phyloP scores from a whole-genome alignment of 2,888 invertebrate species.

The Syrphus vitripennis region DNA sequence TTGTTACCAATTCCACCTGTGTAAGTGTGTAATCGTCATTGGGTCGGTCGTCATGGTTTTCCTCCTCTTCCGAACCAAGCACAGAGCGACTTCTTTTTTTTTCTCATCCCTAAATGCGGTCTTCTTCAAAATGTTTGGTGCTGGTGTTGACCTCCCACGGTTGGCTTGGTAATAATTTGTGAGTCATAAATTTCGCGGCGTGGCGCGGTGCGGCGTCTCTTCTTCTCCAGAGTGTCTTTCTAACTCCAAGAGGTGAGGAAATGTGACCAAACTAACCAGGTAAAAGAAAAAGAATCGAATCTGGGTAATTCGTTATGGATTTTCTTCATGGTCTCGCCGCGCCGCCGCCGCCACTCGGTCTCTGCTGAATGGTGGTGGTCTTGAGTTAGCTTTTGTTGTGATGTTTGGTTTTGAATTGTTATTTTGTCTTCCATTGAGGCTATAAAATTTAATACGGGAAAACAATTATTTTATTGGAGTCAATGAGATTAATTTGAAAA shows the following conservation, averaged over 20 bases:
- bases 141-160: slow-evolving; percentile 60
- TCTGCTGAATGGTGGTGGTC: slow-evolving; percentile 65
- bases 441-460: slow-evolving; percentile 63
- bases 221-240: not conserved
- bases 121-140: not conserved
- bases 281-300: slow-evolving; percentile 48
- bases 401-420: slow-evolving; percentile 6
- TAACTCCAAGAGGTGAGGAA: slow-evolving; percentile 48
- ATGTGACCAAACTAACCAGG: slow-evolving; percentile 41
- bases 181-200: slow-evolving; percentile 68
- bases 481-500: slow-evolving; percentile 48
- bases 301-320: slow-evolving; percentile 66
- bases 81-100: not conserved
- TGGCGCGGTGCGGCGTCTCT: too few relatives aligned
- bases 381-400: slow-evolving; percentile 42
- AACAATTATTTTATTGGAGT: slow-evolving; percentile 51
- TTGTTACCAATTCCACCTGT: slow-evolving; percentile 68
- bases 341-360: slow-evolving; percentile 7
- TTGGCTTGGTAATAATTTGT: slow-evolving; percentile 66
- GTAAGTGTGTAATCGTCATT: slow-evolving; percentile 42
- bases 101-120: slow-evolving; percentile 6
- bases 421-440: slow-evolving; percentile 17
- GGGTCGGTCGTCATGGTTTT: not conserved
- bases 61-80: not conserved
- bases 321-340: slow-evolving; percentile 44